Evolutionary conservation across 2,888 invertebrate genomes (phyloP), one percentile per base, ranked within the genome.

Genomic region (Drosophila suboccidentalis): DNA sequence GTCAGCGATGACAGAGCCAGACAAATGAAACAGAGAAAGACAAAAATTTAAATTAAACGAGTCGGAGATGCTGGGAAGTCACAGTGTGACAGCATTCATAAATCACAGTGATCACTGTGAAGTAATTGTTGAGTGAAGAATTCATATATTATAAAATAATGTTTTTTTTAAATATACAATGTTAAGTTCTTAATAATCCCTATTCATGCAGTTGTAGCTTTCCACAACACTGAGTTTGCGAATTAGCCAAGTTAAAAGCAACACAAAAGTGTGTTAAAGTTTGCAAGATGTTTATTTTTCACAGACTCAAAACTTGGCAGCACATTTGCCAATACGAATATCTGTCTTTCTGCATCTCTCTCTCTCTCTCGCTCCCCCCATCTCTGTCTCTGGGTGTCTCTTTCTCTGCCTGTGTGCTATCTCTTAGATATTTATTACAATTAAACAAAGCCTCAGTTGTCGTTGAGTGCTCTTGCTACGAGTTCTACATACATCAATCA

Each of bases 401-500:
- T 15, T 34, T 34, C 10, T 39, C 4, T 15, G 22, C 26, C 2
- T 63, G 34, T 29, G 26, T 22, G 13, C 46, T 47, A 9, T 13
- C 29, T 26, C 13, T 32, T 26, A 26, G 46, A 47, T 9, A 38
- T 79, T 74, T 67, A 64, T 65, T 54, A 49, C 66, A 66, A 77
- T 67, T 68, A 80, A 78, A 63, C 67, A 82, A 71, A 59, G 51
- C 29, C 60, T 17, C 9, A 47, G 38, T 10, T 39, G 17, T 17
- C 13, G 11, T 46, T 46, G 34, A 50, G 11, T 17, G 41, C 66
- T 59, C 41, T 26, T 53, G 47, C 54, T 49, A 41, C 29, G 39
- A 72, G 41, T 34, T 26, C 17, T 53, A 63, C 5, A 29, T 8
- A 61, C 67, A 73, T 81, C 78, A 73, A 82, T 80, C 82, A 73